Percentiles rank a stretch among this genome's conserved stretches.
Conservation (phyloP, 2,797 vertebrate species). For the Tenualosa ilisha region DNA sequence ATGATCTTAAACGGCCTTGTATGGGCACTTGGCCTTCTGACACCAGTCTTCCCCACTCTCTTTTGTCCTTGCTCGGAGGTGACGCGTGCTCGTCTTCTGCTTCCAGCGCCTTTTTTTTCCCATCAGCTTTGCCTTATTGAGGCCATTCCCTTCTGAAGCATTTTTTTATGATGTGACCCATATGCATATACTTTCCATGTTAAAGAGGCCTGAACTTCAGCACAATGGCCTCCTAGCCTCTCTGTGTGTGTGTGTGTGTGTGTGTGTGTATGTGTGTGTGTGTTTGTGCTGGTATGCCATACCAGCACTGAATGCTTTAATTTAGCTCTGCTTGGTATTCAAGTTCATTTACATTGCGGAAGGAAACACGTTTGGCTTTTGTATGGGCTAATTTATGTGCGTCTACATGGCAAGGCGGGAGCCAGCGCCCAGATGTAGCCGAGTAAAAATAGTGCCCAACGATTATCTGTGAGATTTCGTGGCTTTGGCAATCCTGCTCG, state of each 20-base stretch:
- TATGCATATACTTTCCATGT: constrained; percentile 61
- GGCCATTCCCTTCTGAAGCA: background rate
- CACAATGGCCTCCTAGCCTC: constrained; percentile 8
- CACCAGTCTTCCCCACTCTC: background rate
- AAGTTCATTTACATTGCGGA: background rate
- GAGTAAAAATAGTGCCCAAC: constrained; percentile 10
- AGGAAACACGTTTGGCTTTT: background rate
- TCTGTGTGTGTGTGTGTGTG: background rate
- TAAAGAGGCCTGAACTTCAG: constrained; percentile 21
- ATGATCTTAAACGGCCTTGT: constrained; percentile 31
- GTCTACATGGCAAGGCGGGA: background rate
- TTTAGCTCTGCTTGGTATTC: background rate
- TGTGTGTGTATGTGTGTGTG: constrained; percentile 3
- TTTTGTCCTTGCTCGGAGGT: no score
- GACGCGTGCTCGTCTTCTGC: background rate
- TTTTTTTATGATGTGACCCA: constrained; percentile 32
- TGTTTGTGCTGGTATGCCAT: background rate
- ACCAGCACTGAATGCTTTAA: constrained; percentile 11
- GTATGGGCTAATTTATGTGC: background rate
- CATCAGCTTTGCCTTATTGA: constrained; percentile 9
- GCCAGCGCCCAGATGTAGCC: background rate
- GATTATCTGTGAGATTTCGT: constrained; percentile 11
- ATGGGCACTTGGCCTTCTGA: constrained; percentile 18
- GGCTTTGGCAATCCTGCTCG: background rate
- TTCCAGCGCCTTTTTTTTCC: constrained; percentile 6